A percentile compares a stretch with the other conserved stretches of the same genome.
Conservation (phyloP, 1,140 invertebrate species). For the Calycopis cecrops region DNA sequence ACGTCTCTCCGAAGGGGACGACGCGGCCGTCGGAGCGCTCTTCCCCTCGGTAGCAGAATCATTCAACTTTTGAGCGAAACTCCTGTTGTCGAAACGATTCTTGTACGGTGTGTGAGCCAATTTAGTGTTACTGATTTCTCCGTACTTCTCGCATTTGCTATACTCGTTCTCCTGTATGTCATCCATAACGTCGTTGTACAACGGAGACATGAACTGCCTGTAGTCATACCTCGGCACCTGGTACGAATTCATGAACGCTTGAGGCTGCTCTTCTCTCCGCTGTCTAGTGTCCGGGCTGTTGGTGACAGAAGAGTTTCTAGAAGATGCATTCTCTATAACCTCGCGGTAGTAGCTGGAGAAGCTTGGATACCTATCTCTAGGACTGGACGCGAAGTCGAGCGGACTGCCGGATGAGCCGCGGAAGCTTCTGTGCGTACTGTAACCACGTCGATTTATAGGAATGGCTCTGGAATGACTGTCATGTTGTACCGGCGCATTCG, state of each 20-base stretch:
- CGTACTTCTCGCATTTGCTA: conserved; percentile 67
- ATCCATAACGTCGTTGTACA: conserved; percentile 66
- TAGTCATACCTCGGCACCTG: conserved; percentile 47
- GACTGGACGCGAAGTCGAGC: conserved; percentile 53
- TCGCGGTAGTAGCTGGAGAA: conserved; percentile 57
- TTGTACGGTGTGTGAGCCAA: conserved; percentile 44
- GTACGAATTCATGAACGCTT: conserved; percentile 42
- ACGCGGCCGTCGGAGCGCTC: conserved; percentile 20
- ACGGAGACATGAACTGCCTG: conserved; percentile 52
- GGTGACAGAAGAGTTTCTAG: conserved; percentile 29
- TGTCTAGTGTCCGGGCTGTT: conserved; percentile 39
- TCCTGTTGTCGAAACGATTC: conserved; percentile 74
- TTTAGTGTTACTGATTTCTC: conserved; percentile 66
- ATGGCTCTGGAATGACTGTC: conserved; percentile 36
- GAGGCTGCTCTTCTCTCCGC: conserved; percentile 43
- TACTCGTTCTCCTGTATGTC: conserved; percentile 70
- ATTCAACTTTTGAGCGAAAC: conserved; percentile 73
- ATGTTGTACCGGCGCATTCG: conserved; percentile 30
- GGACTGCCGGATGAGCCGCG: conserved; percentile 41
- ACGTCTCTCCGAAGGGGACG: conserved; percentile 37
- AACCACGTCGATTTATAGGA: conserved; percentile 45
- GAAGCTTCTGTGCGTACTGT: conserved; percentile 40
- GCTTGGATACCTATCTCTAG: conserved; percentile 55
- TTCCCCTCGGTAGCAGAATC: conserved; percentile 37
- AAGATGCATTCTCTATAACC: conserved; percentile 38